phyloP scores from a whole-genome alignment of 2,888 invertebrate species.

The Polia nebulosa region DNA sequence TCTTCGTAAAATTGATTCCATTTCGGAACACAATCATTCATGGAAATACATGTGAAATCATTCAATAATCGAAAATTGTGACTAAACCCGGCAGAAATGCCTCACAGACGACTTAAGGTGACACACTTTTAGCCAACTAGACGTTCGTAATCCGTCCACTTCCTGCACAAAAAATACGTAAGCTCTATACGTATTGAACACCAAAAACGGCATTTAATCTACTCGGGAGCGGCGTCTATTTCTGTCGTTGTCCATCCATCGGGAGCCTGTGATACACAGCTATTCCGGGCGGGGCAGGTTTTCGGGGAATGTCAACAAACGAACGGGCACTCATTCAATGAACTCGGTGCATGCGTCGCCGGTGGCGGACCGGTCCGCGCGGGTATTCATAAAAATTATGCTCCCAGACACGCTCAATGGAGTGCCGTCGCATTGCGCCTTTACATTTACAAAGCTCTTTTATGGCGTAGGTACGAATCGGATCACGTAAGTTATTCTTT shows the following conservation, averaged over 20 bases:
- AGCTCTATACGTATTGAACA: slow-evolving; percentile 77
- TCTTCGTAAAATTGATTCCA: slow-evolving; percentile 53
- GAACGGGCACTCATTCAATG: slow-evolving; percentile 89
- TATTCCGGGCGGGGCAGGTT: slow-evolving; percentile 90
- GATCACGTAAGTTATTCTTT: slow-evolving; percentile 79
- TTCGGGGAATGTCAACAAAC: slow-evolving; percentile 91
- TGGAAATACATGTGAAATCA: slow-evolving; percentile 60
- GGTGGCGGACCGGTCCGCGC: slow-evolving; percentile 86
- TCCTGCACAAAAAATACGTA: slow-evolving; percentile 78
- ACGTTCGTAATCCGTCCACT: slow-evolving; percentile 67
- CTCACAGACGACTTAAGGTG: slow-evolving; percentile 52
- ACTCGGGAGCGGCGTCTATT: slow-evolving; percentile 84
- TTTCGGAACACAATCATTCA: slow-evolving; percentile 51
- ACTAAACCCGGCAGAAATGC: slow-evolving; percentile 55
- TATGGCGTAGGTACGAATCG: slow-evolving; percentile 75
- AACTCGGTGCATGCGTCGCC: slow-evolving; percentile 85
- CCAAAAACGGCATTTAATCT: slow-evolving; percentile 85
- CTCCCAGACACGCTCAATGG: slow-evolving; percentile 87
- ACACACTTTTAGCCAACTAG: slow-evolving; percentile 64
- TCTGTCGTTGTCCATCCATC: slow-evolving; percentile 86
- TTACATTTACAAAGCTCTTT: slow-evolving; percentile 73
- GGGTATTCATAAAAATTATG: slow-evolving; percentile 89
- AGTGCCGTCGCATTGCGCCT: slow-evolving; percentile 72
- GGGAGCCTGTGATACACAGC: slow-evolving; percentile 82
- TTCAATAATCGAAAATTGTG: slow-evolving; percentile 60